Conservation (phyloP, 2,113 vertebrate species). For the Pachycephala philippinensis region DNA sequence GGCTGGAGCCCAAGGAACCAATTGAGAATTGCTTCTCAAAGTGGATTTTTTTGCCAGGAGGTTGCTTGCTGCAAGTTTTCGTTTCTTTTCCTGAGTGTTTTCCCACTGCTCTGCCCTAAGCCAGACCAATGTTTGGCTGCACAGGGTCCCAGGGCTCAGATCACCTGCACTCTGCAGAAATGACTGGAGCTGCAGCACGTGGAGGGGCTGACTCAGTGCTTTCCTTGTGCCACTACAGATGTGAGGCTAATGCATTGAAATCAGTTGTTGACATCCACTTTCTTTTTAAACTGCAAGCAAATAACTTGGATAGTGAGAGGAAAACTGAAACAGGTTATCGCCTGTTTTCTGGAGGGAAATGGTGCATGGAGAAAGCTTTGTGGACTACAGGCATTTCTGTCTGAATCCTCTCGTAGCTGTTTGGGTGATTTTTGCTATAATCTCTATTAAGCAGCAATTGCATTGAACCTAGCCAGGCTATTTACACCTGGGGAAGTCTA, state of each 20-base stretch:
- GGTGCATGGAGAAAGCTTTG: neutral
- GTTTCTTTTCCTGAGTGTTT: neutral
- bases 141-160: neutral
- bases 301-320: neutral
- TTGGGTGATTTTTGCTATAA: neutral
- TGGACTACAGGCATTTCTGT: neutral
- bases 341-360: neutral
- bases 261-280: neutral
- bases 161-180: neutral
- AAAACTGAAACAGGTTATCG: neutral
- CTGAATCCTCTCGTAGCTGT: neutral
- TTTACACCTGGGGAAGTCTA: neutral
- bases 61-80: neutral
- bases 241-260: neutral
- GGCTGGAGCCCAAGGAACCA: neutral
- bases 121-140: neutral
- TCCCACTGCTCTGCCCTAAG: neutral
- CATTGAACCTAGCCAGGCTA: neutral
- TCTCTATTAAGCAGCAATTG: neutral
- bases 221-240: neutral
- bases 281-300: neutral
- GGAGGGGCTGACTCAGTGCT: neutral
- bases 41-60: fast-evolving
- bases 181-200: neutral
- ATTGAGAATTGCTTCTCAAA: fast-evolving